These are phyloP conservation scores for Zenarchopterus dispar DNA, from an alignment of 2,797 vertebrate genomes.

Conservation along the genomic window DNA sequence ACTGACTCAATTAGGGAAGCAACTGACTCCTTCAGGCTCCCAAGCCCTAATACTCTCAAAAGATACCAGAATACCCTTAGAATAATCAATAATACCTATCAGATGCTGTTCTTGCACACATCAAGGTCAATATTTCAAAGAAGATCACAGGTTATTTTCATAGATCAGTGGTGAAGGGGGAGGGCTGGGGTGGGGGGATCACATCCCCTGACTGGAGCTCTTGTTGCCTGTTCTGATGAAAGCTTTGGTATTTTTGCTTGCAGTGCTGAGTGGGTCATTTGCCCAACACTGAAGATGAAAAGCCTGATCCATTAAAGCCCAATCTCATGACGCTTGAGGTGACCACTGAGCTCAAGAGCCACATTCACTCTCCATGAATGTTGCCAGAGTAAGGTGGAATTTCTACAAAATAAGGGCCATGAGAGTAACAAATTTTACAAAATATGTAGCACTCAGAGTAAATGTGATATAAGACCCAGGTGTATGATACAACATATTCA, in stretches of 20 bases:
- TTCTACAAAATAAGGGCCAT: background rate
- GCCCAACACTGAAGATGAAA: conserved; percentile 16
- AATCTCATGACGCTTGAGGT: conserved; percentile 1
- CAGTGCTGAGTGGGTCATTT: conserved; percentile 10
- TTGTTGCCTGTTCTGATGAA: conserved; percentile 1
- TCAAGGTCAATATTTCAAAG: conserved; percentile 29
- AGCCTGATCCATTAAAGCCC: conserved; percentile 22
- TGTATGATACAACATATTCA: too few species aligned
- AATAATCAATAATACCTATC: conserved; percentile 36
- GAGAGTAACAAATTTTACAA: background rate
- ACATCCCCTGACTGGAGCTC: background rate
- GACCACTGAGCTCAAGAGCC: background rate
- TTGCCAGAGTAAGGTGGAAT: background rate
- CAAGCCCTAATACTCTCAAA: conserved; percentile 18
- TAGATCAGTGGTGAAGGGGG: conserved; percentile 8
- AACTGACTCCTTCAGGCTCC: conserved; percentile 26
- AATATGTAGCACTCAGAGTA: background rate
- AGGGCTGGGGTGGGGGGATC: too few species aligned
- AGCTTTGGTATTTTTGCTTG: conserved; percentile 2
- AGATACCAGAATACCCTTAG: conserved; percentile 15
- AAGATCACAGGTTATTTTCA: conserved; percentile 23
- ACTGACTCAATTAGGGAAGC: conserved; percentile 25
- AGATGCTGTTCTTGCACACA: conserved; percentile 10
- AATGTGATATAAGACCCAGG: background rate
- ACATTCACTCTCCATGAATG: background rate